These are phyloP conservation scores for Tipula confusa DNA, from an alignment of 2,888 invertebrate genomes.

Conservation along the genomic window DNA sequence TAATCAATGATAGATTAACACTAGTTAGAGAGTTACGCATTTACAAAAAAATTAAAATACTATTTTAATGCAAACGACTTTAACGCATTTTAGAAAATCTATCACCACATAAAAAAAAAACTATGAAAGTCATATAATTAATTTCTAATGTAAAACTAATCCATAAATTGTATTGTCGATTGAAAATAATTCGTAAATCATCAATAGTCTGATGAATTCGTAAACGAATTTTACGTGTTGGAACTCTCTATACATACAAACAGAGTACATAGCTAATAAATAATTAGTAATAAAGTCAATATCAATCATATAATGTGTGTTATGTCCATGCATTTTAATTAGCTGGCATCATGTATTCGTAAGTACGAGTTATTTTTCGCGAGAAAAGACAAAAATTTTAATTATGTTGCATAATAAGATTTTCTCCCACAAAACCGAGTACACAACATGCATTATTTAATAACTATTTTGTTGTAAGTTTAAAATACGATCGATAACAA, in stretches of 20 bases:
- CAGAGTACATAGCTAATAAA: not conserved
- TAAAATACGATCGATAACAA: not conserved
- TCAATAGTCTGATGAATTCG: not conserved
- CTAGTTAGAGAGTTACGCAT: no score
- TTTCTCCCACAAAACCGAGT: not conserved
- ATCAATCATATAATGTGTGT: not conserved
- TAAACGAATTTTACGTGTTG: not conserved
- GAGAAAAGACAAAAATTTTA: not conserved
- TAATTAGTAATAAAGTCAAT: not conserved
- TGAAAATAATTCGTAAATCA: not conserved
- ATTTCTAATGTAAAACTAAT: not conserved
- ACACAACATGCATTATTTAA: conserved; percentile 25
- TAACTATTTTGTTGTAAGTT: not conserved
- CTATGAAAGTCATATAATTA: not conserved
- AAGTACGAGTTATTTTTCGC: not conserved
- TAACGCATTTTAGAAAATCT: not conserved
- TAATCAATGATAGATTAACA: no score
- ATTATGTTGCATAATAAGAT: not conserved
- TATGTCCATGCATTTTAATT: not conserved
- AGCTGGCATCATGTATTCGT: not conserved
- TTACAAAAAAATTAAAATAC: no score
- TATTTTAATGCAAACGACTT: not conserved
- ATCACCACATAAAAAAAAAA: not conserved
- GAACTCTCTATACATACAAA: not conserved
- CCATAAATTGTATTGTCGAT: not conserved